phyloP scores from a whole-genome alignment of 2,888 invertebrate species.

The Eledona agricola region DNA sequence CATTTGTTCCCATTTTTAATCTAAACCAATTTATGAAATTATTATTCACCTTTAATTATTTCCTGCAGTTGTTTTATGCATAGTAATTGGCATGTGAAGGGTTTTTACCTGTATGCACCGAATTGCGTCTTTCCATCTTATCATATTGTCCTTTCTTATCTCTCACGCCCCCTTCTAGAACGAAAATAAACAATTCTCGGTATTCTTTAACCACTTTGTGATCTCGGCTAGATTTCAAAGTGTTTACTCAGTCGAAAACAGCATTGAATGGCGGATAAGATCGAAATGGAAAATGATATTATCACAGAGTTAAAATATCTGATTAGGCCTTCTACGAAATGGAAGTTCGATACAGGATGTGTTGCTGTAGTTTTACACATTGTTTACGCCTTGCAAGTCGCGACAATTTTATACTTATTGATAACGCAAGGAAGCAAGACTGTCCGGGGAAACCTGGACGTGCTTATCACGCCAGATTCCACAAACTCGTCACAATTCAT shows the following conservation, averaged over 20 bases:
- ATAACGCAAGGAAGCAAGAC: slow-evolving; percentile 5
- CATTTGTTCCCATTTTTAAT: slow-evolving; percentile 7
- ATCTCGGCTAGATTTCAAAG: slow-evolving; percentile 13
- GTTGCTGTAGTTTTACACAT: too few relatives aligned
- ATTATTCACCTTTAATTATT: slow-evolving; percentile 16
- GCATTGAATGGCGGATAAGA: too few relatives aligned
- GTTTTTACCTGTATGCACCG: not conserved
- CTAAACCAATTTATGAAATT: slow-evolving; percentile 15
- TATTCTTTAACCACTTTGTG: slow-evolving; percentile 7
- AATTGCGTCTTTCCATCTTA: slow-evolving; percentile 11
- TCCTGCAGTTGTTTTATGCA: slow-evolving; percentile 8
- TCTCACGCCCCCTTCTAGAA: slow-evolving; percentile 13
- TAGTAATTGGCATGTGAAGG: too few relatives aligned
- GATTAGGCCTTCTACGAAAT: too few relatives aligned
- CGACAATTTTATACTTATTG: too few relatives aligned
- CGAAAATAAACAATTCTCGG: slow-evolving; percentile 18
- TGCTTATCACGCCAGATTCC: slow-evolving; percentile 7
- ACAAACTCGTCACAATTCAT: slow-evolving; percentile 9
- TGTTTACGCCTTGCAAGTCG: too few relatives aligned
- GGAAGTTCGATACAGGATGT: too few relatives aligned
- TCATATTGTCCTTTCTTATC: slow-evolving; percentile 10
- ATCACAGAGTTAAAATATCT: too few relatives aligned
- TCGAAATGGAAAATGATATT: too few relatives aligned
- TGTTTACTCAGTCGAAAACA: too few relatives aligned
- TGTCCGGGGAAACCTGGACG: slow-evolving; percentile 7